Evolutionary conservation across 2,797 vertebrate species (phyloP).

Genomic region (Mustela erminea): DNA sequence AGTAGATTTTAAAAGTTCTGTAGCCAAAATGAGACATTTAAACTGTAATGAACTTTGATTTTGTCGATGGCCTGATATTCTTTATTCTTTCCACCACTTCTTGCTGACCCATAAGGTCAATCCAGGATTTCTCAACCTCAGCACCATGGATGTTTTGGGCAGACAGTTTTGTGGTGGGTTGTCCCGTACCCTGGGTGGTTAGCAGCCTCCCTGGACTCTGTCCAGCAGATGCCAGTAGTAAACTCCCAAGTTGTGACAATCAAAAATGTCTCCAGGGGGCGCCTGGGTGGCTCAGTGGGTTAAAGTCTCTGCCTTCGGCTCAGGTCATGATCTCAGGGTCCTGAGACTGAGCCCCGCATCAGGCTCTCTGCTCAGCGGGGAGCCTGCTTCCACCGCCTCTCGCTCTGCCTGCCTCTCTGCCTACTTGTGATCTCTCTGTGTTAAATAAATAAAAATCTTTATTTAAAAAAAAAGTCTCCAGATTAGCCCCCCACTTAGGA

Average conservation of each 20-base stretch:
- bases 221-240: neutral
- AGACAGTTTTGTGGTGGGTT: neutral
- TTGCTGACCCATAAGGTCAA: neutral
- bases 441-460: no score
- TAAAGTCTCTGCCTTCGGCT: no score
- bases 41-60: constrained; percentile 6
- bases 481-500: neutral
- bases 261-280: neutral
- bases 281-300: no score
- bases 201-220: neutral
- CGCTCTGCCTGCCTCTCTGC: no score
- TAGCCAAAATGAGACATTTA: constrained; percentile 50
- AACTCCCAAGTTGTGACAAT: neutral
- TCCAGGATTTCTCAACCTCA: neutral
- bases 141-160: neutral
- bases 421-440: no score
- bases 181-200: neutral
- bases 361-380: no score
- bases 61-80: neutral
- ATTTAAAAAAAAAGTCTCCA: neutral
- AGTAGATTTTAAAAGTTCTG: constrained; percentile 50
- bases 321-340: no score
- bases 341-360: no score
- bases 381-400: no score
- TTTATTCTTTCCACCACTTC: neutral